These are phyloP conservation scores for Halcyon chelicuti DNA, from an alignment of 2,797 vertebrate species.

Conservation along the genomic window DNA sequence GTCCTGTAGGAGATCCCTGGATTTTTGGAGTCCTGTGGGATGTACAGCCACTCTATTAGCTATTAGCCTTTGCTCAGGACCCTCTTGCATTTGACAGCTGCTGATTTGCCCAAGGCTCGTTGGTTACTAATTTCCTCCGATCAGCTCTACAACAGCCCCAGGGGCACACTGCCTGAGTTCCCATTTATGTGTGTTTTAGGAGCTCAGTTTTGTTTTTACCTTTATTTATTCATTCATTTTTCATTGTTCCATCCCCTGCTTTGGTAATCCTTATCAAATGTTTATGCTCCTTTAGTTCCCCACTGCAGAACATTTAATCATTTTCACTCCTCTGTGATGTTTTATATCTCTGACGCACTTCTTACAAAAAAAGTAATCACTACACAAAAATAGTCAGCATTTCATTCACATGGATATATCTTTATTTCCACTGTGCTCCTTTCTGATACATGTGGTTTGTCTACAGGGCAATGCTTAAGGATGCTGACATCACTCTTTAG, in stretches of 20 bases:
- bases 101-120: neutral
- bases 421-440: neutral
- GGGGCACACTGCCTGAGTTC: neutral
- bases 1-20: neutral
- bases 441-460: neutral
- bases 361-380: neutral
- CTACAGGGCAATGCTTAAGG: neutral
- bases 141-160: neutral
- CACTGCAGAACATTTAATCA: neutral
- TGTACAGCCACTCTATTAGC: neutral
- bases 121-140: neutral
- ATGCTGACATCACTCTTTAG: neutral
- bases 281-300: constrained; percentile 32
- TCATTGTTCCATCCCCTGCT: neutral
- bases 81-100: neutral
- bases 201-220: neutral
- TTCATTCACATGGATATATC: neutral
- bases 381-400: neutral
- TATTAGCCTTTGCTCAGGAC: neutral
- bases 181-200: neutral
- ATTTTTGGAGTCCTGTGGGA: neutral
- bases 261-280: constrained; percentile 35
- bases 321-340: neutral
- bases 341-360: neutral
- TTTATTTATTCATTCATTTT: constrained; percentile 25